phyloP scores from a whole-genome alignment of 2,888 invertebrate genomes.

The Polia nebulosa region DNA sequence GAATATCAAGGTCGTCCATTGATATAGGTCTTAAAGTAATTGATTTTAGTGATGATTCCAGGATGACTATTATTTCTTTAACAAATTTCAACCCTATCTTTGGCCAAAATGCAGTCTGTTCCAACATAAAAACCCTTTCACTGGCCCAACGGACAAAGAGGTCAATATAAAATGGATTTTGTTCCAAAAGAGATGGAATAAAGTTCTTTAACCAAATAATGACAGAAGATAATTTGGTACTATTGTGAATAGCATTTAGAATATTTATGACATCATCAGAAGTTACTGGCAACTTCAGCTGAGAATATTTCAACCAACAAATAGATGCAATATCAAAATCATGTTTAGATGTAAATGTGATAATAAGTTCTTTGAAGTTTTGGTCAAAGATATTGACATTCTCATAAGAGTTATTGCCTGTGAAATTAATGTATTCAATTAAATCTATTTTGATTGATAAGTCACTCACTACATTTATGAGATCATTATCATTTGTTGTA shows the following conservation, averaged over 20 bases:
- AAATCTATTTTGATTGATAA: constrained; percentile 85
- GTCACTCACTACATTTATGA: constrained; percentile 75
- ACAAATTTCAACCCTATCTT: constrained; percentile 88
- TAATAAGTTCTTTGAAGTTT: constrained; percentile 80
- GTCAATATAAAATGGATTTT: constrained; percentile 87
- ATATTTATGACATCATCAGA: constrained; percentile 80
- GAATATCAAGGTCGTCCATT: constrained; percentile 84
- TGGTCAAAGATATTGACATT: constrained; percentile 78
- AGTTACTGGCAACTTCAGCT: constrained; percentile 74
- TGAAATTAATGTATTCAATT: constrained; percentile 84
- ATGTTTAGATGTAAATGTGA: constrained; percentile 81
- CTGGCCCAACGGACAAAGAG: constrained; percentile 88
- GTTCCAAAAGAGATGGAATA: constrained; percentile 82
- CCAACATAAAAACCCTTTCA: constrained; percentile 85
- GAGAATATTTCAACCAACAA: constrained; percentile 87
- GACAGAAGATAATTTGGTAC: constrained; percentile 85
- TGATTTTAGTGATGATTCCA: constrained; percentile 82
- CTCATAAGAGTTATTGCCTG: constrained; percentile 79
- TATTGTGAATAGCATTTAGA: constrained; percentile 82
- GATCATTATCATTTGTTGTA: constrained; percentile 67
- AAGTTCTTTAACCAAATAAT: constrained; percentile 87
- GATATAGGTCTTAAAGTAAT: constrained; percentile 84
- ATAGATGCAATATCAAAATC: constrained; percentile 88
- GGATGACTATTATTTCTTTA: constrained; percentile 80
- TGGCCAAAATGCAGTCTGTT: constrained; percentile 88